Percentiles rank a stretch among this genome's conserved stretches.
phyloP scores from a whole-genome alignment of 2,888 invertebrate species.

The Epiblema foenella region DNA sequence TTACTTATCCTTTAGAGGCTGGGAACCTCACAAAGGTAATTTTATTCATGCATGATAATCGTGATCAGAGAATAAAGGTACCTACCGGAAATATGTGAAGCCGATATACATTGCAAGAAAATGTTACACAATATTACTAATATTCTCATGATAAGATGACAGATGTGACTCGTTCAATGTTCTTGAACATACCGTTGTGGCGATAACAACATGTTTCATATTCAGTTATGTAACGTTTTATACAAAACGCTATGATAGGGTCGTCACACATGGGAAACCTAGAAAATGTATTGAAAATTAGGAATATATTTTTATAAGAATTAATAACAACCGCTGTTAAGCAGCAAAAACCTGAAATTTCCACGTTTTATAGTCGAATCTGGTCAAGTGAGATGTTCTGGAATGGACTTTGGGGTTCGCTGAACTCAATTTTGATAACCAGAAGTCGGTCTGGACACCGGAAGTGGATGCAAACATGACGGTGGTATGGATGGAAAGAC shows the following conservation, averaged over 20 bases:
- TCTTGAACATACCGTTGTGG: background rate
- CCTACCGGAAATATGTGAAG: conserved; percentile 12
- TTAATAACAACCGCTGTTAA: no score
- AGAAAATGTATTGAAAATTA: background rate
- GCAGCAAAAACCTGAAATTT: no score
- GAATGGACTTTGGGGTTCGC: no score
- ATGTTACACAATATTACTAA: conserved; percentile 20
- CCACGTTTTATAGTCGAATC: no score
- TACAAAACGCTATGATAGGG: background rate
- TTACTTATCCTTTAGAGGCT: background rate
- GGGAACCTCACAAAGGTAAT: conserved; percentile 14
- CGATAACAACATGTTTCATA: background rate
- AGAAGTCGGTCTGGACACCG: no score
- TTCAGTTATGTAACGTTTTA: background rate
- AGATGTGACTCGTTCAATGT: background rate
- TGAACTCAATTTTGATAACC: no score
- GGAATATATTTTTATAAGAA: no score
- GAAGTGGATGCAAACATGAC: no score
- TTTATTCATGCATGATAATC: conserved; percentile 35
- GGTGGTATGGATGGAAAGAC: no score
- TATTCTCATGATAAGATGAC: conserved; percentile 10
- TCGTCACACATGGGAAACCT: background rate
- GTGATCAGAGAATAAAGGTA: conserved; percentile 23
- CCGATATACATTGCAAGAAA: background rate
- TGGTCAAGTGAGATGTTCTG: no score